Conservation (phyloP, 2,888 invertebrate species). For the Caenorhabditis virilis region DNA sequence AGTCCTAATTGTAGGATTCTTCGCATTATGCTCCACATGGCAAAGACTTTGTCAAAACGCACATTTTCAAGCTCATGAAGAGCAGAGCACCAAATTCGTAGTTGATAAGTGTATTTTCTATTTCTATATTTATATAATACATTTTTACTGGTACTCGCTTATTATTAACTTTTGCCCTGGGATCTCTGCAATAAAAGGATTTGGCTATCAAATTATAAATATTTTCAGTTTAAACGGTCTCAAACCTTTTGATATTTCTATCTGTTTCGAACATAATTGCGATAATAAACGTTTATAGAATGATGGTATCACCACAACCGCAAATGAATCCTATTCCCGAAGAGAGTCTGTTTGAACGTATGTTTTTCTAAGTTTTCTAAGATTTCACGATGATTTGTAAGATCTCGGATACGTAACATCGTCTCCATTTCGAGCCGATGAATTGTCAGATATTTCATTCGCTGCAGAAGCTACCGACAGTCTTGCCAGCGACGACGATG, state of each 20-base stretch:
- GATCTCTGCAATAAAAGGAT: too few species aligned
- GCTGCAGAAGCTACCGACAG: constrained; percentile 37
- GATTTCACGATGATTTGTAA: too few species aligned
- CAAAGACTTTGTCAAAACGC: constrained; percentile 99
- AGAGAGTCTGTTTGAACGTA: constrained; percentile 3
- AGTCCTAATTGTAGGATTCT: constrained; percentile 69
- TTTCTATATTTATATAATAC: not conserved
- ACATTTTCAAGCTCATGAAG: constrained; percentile 80
- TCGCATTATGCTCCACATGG: constrained; percentile 96
- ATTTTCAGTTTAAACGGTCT: too few species aligned
- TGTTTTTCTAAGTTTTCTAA: not conserved
- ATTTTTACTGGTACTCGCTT: not conserved
- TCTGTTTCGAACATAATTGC: not conserved
- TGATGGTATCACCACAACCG: not conserved
- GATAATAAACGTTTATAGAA: not conserved
- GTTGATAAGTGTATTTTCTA: not conserved
- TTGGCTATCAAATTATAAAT: too few species aligned
- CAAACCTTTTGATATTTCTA: too few species aligned
- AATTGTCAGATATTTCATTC: constrained; percentile 34
- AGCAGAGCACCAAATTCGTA: constrained; percentile 22
- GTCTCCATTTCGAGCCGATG: constrained; percentile 27
- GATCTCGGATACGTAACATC: not conserved
- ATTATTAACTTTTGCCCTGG: not conserved
- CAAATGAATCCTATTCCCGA: constrained; percentile 1
- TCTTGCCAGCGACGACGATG: not conserved